Percentiles rank a stretch among this genome's conserved stretches.
These are phyloP conservation scores for Thera obeliscata DNA, from an alignment of 2,888 invertebrate genomes.

Conservation along the genomic window DNA sequence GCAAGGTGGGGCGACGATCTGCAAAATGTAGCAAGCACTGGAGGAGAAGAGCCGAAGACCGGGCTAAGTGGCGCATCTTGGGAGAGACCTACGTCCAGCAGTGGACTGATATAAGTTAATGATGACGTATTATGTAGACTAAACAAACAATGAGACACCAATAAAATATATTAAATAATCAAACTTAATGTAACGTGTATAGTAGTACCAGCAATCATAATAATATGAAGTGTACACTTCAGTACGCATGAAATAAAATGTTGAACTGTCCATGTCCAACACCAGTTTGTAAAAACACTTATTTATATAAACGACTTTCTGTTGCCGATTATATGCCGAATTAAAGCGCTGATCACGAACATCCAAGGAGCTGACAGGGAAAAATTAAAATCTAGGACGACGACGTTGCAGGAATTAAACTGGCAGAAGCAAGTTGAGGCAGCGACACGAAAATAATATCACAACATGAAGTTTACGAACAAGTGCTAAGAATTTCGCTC, in stretches of 20 bases:
- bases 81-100: not conserved
- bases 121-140: too few relatives aligned
- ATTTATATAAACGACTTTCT: not conserved
- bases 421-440: conserved; percentile 6
- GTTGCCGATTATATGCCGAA: conserved; percentile 10
- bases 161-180: not conserved
- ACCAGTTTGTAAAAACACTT: not conserved
- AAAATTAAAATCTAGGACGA: conserved; percentile 23
- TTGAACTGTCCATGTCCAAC: not conserved
- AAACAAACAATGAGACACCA: too few relatives aligned
- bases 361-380: conserved; percentile 27
- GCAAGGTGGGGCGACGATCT: too few relatives aligned
- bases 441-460: conserved; percentile 1
- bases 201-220: not conserved
- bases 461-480: too few relatives aligned
- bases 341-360: conserved; percentile 26
- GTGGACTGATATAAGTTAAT: not conserved
- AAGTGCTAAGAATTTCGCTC: too few relatives aligned
- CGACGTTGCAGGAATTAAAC: conserved; percentile 23
- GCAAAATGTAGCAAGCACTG: too few relatives aligned
- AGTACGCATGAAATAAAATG: not conserved
- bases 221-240: not conserved
- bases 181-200: not conserved
- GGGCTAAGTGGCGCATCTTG: not conserved
- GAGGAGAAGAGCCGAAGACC: too few relatives aligned